Evolutionary conservation across 2,888 invertebrate species (phyloP).

Genomic region (Xanthostigma xanthostigma): DNA sequence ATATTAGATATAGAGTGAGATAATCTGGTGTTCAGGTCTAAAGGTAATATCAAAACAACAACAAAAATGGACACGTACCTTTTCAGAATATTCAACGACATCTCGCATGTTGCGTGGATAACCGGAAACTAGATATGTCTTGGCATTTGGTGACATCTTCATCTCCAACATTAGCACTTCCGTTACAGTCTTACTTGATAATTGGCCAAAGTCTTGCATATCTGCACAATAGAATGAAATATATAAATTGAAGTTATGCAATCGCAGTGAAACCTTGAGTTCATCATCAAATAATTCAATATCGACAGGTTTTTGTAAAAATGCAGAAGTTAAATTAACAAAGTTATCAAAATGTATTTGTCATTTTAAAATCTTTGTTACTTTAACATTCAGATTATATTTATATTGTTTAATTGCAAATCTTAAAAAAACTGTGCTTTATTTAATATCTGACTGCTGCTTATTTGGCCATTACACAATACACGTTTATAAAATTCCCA

Average conservation of each 20-base stretch:
- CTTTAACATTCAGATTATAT: too few species aligned
- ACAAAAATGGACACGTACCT: constrained; percentile 37
- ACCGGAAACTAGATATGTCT: constrained; percentile 76
- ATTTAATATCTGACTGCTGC: too few species aligned
- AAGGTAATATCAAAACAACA: too few species aligned
- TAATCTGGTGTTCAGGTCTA: too few species aligned
- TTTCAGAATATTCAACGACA: constrained; percentile 81
- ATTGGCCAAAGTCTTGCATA: constrained; percentile 74
- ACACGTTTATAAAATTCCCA: too few species aligned
- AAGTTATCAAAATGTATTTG: too few species aligned
- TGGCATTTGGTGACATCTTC: constrained; percentile 82
- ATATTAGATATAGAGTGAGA: too few species aligned
- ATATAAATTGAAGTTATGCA: neutral
- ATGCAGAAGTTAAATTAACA: neutral
- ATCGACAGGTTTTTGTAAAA: neutral
- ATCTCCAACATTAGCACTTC: constrained; percentile 85
- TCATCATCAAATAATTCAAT: neutral
- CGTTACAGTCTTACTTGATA: constrained; percentile 75
- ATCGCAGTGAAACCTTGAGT: neutral
- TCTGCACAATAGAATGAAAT: constrained; percentile 34
- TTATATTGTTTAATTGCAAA: too few species aligned
- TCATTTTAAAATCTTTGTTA: too few species aligned
- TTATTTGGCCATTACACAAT: too few species aligned
- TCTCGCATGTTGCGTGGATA: constrained; percentile 86
- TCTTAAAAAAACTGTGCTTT: too few species aligned